Percentiles rank a stretch among this genome's conserved stretches.
phyloP scores from a whole-genome alignment of 2,797 vertebrate genomes.

The Sebastes itinus region DNA sequence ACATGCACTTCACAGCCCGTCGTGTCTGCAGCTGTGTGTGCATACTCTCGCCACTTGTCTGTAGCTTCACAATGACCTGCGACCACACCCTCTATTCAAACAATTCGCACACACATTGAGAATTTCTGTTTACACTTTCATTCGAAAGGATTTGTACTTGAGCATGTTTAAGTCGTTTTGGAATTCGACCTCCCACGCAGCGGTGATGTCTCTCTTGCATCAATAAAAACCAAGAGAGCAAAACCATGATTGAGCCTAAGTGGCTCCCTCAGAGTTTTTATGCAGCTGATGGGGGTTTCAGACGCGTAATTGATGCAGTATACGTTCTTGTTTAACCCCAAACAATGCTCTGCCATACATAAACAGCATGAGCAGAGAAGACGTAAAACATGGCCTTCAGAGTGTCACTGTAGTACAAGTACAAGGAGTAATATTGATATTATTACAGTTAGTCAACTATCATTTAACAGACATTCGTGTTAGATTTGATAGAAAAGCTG shows the following conservation, averaged over 20 bases:
- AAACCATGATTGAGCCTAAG: constrained; percentile 23
- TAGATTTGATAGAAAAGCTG: not conserved
- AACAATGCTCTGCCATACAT: constrained; percentile 47
- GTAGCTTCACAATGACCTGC: not conserved
- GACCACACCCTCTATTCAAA: constrained; percentile 31
- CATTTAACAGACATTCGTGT: not conserved
- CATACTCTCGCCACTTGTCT: not conserved
- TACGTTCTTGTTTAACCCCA: constrained; percentile 62
- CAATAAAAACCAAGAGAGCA: constrained; percentile 32
- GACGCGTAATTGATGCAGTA: constrained; percentile 22
- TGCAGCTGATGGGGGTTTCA: not conserved
- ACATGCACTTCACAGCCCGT: not conserved
- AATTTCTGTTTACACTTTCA: constrained; percentile 27
- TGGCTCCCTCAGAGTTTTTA: constrained; percentile 16
- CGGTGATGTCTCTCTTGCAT: not conserved
- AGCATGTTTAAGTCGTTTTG: constrained; percentile 17
- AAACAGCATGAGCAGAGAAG: constrained; percentile 41
- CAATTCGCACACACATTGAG: not conserved
- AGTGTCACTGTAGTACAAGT: constrained; percentile 10
- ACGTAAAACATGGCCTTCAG: constrained; percentile 45
- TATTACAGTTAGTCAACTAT: constrained; percentile 18
- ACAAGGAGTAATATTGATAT: constrained; percentile 14
- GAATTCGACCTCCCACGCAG: constrained; percentile 42
- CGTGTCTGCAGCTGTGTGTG: not conserved
- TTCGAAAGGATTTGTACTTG: not conserved